A percentile compares a stretch with the other conserved stretches of the same genome.
These are phyloP conservation scores for Misgurnus mizolepis DNA, from an alignment of 2,113 vertebrate species.

Conservation along the genomic window DNA sequence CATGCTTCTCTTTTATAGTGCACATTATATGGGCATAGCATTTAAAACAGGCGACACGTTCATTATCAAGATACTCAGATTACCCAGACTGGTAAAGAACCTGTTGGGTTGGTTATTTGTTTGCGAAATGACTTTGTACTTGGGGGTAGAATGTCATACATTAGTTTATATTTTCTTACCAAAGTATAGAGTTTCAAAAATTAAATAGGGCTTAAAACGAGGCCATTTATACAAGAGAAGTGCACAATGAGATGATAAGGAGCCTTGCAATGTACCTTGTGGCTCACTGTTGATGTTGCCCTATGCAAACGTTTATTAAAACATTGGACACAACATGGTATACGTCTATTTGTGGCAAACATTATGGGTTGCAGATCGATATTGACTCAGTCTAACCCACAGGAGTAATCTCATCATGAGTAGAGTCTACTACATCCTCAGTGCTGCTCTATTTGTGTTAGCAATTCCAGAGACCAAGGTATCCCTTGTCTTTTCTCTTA, in stretches of 20 bases:
- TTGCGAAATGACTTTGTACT: not conserved
- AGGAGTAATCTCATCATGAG: slow-evolving; percentile 47
- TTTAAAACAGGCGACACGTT: not conserved
- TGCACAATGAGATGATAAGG: no score
- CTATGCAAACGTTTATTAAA: not conserved
- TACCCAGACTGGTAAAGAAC: not conserved
- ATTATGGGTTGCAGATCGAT: not conserved
- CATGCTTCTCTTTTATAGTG: not conserved
- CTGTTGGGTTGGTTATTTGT: not conserved
- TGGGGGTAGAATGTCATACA: not conserved
- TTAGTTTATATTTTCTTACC: not conserved
- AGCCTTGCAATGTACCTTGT: not conserved
- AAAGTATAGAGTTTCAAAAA: no score
- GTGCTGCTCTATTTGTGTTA: slow-evolving; percentile 38
- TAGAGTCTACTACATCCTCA: slow-evolving; percentile 42
- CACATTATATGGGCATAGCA: not conserved
- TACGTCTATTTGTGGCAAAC: not conserved
- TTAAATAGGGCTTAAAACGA: no score
- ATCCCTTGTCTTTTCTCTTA: slow-evolving; percentile 28
- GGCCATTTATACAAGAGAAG: no score
- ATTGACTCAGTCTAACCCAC: slow-evolving; percentile 29
- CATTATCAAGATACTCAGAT: not conserved
- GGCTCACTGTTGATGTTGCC: not conserved
- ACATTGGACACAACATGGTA: not conserved
- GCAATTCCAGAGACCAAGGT: slow-evolving; percentile 81